These are phyloP conservation scores for Protodeltote pygarga DNA, from an alignment of 2,888 invertebrate genomes.

Conservation along the genomic window DNA sequence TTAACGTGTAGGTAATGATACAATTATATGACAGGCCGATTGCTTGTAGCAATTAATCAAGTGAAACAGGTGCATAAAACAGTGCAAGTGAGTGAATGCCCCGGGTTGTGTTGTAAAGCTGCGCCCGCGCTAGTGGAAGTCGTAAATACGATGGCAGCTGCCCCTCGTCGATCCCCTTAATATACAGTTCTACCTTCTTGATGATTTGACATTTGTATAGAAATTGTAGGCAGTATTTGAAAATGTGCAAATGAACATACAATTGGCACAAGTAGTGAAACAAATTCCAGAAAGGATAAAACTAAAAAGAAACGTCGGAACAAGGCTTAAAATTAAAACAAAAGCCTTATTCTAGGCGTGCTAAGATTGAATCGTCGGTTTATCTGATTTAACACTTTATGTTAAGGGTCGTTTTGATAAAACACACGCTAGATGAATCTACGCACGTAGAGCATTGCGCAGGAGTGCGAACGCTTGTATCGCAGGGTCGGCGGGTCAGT, in stretches of 20 bases:
- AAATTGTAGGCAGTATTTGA: constrained; percentile 41
- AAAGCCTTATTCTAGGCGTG: constrained; percentile 23
- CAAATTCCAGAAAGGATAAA: constrained; percentile 14
- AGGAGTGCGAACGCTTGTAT: constrained; percentile 63
- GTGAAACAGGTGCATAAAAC: constrained; percentile 75
- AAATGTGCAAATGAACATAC: constrained; percentile 48
- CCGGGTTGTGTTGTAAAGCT: constrained; percentile 68
- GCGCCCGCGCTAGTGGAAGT: constrained; percentile 72
- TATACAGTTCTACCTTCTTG: constrained; percentile 53
- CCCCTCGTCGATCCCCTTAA: constrained; percentile 58
- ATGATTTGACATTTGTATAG: constrained; percentile 72
- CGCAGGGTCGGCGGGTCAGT: constrained; percentile 76
- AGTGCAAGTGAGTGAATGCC: constrained; percentile 61
- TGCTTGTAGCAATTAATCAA: constrained; percentile 77
- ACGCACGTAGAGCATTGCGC: constrained; percentile 44
- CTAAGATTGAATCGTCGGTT: constrained; percentile 39
- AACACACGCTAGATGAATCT: constrained; percentile 43
- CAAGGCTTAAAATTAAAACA: constrained; percentile 22
- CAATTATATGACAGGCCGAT: constrained; percentile 74
- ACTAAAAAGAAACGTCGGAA: constrained; percentile 8
- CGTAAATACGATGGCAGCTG: constrained; percentile 79
- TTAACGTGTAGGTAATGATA: constrained; percentile 59
- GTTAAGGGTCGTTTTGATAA: constrained; percentile 45
- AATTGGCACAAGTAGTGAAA: constrained; percentile 21
- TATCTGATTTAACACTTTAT: constrained; percentile 46